These are phyloP conservation scores for Eriocheir sinensis DNA, from an alignment of 1,140 invertebrate species.

Conservation along the genomic window DNA sequence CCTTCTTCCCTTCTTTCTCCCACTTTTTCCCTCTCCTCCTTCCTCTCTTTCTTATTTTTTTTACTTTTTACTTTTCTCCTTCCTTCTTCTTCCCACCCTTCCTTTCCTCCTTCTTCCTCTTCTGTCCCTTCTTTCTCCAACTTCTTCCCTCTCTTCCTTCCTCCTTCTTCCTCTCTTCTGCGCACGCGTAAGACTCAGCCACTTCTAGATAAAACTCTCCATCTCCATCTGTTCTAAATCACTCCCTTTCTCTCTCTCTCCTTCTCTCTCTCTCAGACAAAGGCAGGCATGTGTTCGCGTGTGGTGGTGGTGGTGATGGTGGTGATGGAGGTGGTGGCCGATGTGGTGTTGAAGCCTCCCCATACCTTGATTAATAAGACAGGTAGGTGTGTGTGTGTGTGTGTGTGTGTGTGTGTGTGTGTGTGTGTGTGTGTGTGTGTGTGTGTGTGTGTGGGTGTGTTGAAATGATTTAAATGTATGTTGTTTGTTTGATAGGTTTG, in stretches of 20 bases:
- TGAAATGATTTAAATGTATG: neutral
- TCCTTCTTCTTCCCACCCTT: too few relatives aligned
- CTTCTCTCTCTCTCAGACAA: conserved; percentile 13
- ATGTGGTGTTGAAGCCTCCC: neutral
- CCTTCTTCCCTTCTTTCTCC: too few relatives aligned
- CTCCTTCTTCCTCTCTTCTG: conserved; percentile 23
- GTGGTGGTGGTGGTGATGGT: too few relatives aligned
- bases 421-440: too few relatives aligned
- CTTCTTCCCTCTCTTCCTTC: conserved; percentile 30
- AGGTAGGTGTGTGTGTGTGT: neutral
- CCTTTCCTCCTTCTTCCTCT: too few relatives aligned
- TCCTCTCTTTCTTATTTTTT: too few relatives aligned
- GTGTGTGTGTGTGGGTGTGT: neutral
- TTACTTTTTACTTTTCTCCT: too few relatives aligned
- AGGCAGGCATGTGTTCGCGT: neutral
- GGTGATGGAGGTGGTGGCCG: neutral
- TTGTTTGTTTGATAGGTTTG: neutral
- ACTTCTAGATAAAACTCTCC: too few relatives aligned
- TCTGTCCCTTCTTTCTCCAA: too few relatives aligned
- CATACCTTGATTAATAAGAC: neutral
- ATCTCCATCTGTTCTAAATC: neutral
- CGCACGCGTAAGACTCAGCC: too few relatives aligned
- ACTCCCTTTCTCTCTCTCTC: neutral
- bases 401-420: too few relatives aligned
- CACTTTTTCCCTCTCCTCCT: too few relatives aligned